Conservation (phyloP, 1,140 invertebrate genomes). For the Brachionus rubens region DNA sequence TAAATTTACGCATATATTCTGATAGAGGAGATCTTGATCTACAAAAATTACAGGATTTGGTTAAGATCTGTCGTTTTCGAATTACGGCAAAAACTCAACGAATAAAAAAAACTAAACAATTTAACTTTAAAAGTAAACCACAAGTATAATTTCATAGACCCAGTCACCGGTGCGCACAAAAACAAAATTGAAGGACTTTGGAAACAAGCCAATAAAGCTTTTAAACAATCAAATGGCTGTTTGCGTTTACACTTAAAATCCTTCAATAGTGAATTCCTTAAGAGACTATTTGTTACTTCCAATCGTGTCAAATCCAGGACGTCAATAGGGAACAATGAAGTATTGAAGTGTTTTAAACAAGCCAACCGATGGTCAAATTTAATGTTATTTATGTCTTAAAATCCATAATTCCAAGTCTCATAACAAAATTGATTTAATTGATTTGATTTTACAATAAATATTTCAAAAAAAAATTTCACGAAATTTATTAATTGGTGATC, state of each 20-base stretch:
- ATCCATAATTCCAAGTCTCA: neutral
- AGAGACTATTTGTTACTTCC: neutral
- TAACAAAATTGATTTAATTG: no score
- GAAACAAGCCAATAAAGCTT: neutral
- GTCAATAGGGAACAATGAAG: neutral
- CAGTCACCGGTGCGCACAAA: neutral
- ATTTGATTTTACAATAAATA: no score
- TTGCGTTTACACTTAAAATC: neutral
- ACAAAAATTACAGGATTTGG: no score
- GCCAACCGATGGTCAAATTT: neutral
- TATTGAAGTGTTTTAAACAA: neutral
- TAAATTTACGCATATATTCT: no score
- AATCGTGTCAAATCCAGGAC: neutral
- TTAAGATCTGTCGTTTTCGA: no score
- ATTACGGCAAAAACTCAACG: no score
- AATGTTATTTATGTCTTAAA: neutral
- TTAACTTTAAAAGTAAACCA: no score
- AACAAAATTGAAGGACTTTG: neutral
- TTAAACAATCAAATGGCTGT: neutral
- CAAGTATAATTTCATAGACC: constrained; percentile 1
- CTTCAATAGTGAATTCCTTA: neutral
- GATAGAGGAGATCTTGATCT: no score
- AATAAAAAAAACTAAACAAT: no score
- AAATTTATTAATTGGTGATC: no score
- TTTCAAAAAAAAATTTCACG: no score